Evolutionary conservation across 2,113 vertebrate species (phyloP).

Genomic region (Melierax canorus): DNA sequence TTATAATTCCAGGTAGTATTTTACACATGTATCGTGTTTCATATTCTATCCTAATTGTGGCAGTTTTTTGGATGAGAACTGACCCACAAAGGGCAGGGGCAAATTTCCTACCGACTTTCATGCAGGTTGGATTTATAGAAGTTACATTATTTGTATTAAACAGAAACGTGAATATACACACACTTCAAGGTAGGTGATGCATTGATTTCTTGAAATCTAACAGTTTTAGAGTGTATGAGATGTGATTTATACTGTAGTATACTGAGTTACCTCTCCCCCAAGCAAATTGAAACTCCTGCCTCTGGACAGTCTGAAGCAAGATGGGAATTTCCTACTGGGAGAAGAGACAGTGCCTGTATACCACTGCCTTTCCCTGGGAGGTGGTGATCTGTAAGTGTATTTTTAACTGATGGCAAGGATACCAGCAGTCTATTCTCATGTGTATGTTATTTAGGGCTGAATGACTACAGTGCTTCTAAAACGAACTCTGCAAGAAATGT

Average conservation of each 20-base stretch:
- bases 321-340: background rate
- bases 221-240: background rate
- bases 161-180: background rate
- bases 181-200: background rate
- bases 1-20: background rate
- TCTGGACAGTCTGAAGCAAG: background rate
- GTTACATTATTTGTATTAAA: background rate
- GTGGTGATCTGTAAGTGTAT: background rate
- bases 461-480: constrained; percentile 37
- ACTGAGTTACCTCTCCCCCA: background rate
- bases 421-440: constrained; percentile 32
- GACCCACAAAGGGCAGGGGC: background rate
- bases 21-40: background rate
- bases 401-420: constrained; percentile 49
- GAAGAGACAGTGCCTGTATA: background rate
- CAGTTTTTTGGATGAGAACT: no score
- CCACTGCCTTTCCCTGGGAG: background rate
- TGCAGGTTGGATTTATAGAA: background rate
- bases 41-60: no score
- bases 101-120: background rate
- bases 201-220: background rate
- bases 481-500: background rate
- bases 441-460: constrained; percentile 38
- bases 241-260: background rate
- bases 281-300: background rate